Evolutionary conservation across 2,113 vertebrate species (phyloP).

Genomic region (Melierax canorus): DNA sequence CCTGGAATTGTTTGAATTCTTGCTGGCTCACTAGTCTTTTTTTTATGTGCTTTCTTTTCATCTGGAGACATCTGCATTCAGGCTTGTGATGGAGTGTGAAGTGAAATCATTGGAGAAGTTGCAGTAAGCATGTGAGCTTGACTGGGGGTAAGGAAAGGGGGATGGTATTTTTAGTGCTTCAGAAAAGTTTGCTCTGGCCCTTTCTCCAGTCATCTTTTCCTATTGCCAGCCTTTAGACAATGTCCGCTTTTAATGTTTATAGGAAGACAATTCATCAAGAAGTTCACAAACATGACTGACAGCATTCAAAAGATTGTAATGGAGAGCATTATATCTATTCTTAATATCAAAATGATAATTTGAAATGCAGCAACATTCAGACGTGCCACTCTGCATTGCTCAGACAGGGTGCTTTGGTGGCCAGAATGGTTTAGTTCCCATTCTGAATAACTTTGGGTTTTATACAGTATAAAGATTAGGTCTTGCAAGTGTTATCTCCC

Average conservation of each 20-base stretch:
- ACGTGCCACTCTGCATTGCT: not conserved
- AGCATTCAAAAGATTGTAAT: not conserved
- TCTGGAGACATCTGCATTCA: not conserved
- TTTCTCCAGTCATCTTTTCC: not conserved
- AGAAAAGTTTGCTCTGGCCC: not conserved
- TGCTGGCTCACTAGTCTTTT: not conserved
- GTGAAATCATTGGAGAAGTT: not conserved
- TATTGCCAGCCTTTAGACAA: not conserved
- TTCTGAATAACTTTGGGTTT: not conserved
- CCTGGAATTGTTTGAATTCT: constrained; percentile 2
- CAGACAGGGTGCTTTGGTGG: not conserved
- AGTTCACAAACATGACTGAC: not conserved
- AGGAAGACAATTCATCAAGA: not conserved
- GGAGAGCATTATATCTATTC: not conserved
- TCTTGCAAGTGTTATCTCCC: not conserved
- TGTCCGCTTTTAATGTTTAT: not conserved
- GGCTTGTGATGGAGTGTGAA: not conserved
- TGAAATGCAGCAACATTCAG: not conserved
- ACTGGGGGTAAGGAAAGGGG: not conserved
- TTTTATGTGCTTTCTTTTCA: not conserved
- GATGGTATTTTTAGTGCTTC: not conserved
- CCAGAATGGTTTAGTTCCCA: not conserved
- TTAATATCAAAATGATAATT: not conserved
- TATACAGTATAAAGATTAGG: not conserved
- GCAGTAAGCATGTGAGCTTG: not conserved